phyloP scores from a whole-genome alignment of 2,797 vertebrate genomes.

The Phataginus tricuspis region DNA sequence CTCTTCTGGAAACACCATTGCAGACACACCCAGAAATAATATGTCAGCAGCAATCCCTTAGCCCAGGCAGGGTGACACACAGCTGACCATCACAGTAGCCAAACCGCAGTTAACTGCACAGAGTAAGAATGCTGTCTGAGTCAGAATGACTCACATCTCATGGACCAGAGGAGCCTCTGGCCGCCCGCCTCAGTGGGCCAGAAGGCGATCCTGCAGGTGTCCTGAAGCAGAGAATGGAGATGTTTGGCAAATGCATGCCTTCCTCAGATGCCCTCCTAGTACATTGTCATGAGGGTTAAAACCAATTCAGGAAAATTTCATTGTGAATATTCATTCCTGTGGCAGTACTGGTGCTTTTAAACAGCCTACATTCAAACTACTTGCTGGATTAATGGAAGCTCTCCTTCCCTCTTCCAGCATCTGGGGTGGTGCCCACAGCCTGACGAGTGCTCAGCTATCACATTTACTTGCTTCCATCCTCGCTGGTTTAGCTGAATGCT shows the following conservation, averaged over 20 bases:
- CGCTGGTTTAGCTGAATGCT: background rate
- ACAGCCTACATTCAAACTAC: background rate
- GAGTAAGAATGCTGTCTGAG: background rate
- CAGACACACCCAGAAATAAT: background rate
- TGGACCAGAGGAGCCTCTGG: background rate
- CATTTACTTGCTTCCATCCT: background rate
- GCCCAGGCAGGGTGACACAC: background rate
- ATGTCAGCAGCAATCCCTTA: background rate
- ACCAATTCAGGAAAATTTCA: background rate
- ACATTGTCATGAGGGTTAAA: background rate
- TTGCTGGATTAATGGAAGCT: background rate
- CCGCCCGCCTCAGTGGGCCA: background rate
- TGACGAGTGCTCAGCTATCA: background rate
- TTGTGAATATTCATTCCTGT: background rate
- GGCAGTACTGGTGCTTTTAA: background rate
- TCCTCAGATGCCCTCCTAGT: background rate
- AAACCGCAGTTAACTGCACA: background rate
- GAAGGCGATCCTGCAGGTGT: background rate
- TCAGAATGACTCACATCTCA: background rate
- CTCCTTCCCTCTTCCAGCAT: background rate
- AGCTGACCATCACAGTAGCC: background rate
- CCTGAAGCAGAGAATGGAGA: background rate
- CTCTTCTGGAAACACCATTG: background rate
- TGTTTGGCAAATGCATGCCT: background rate
- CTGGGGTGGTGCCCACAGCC: background rate